These are phyloP conservation scores for Aldrovandia affinis DNA, from an alignment of 2,797 vertebrate genomes.

Conservation along the genomic window DNA sequence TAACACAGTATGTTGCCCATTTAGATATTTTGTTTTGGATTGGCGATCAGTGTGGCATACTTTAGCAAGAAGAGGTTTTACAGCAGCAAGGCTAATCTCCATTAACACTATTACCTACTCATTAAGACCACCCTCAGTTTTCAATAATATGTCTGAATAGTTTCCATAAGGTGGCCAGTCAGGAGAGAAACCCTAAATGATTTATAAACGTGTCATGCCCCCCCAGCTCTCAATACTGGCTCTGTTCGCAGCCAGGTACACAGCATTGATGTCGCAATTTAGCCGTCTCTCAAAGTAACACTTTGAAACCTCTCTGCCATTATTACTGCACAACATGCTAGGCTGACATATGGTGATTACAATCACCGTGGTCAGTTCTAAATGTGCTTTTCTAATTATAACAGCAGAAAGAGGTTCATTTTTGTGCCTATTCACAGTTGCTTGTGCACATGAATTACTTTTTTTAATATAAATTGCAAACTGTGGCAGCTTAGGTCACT, in stretches of 20 bases:
- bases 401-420: background rate
- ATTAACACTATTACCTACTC: background rate
- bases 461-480: background rate
- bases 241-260: slow-evolving; percentile 3
- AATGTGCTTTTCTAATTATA: background rate
- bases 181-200: background rate
- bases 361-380: background rate
- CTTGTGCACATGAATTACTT: background rate
- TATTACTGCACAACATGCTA: background rate
- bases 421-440: background rate
- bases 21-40: background rate
- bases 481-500: background rate
- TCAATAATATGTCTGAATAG: slow-evolving; percentile 9
- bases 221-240: background rate
- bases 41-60: background rate
- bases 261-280: background rate
- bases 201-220: background rate
- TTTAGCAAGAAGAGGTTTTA: background rate
- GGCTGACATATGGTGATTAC: background rate
- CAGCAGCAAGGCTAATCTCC: background rate
- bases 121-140: background rate
- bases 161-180: background rate
- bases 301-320: background rate
- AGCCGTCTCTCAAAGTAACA: slow-evolving; percentile 3
- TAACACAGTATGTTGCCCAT: background rate